Evolutionary conservation across 2,113 vertebrate genomes (phyloP), one percentile per base, ranked within the genome.

Genomic region (Sinocyclocheilus anophthalmus): DNA sequence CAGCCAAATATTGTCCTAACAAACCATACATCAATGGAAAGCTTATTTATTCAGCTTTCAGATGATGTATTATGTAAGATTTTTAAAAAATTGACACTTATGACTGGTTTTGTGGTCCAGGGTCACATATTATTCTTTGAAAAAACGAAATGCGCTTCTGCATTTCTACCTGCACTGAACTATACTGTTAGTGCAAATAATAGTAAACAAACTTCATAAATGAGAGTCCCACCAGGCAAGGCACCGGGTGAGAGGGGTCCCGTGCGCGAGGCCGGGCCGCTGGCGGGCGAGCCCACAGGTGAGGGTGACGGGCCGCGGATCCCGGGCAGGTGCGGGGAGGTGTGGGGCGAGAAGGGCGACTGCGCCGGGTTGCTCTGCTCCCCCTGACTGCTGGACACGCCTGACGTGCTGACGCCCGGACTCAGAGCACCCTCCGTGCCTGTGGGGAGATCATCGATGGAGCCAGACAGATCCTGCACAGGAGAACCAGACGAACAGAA

Each of bases 341-440:
- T 99, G 94, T 99, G 98, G 50, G 98, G 98, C 84, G 98, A 99
- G 94, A 99, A 99, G 84, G 98, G 98, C 79, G 98, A 99, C 96
- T 99, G 98, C 88, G 98, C 98, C 7, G 98, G 98, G 92, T 99
- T 99, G 93, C 98, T 99, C 95, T 99, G 97, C 92, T 99, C 98
- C 76, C 98, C 98, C 94, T 99, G 98, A 91, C 97, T 98, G 96
- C 98, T 99, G 92, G 98, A 99, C 92, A 99, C 98, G 87, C 97
- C 98, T 87, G 98, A 99, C 86, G 98, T 99, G 96, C 98, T 99
- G 92, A 99, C 97, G 80, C 97, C 98, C 14, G 98, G 98, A 93
- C 98, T 99, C 95, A 99, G 94, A 87, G 97, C 97, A 75, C 97
- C 97, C 94, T 99, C 98, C 42, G 97, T 96, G 87, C 98, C 98